A percentile compares a stretch with the other conserved stretches of the same genome.
Evolutionary conservation across 1,140 invertebrate genomes (phyloP).

Genomic region (Trichonephila clavipes): DNA sequence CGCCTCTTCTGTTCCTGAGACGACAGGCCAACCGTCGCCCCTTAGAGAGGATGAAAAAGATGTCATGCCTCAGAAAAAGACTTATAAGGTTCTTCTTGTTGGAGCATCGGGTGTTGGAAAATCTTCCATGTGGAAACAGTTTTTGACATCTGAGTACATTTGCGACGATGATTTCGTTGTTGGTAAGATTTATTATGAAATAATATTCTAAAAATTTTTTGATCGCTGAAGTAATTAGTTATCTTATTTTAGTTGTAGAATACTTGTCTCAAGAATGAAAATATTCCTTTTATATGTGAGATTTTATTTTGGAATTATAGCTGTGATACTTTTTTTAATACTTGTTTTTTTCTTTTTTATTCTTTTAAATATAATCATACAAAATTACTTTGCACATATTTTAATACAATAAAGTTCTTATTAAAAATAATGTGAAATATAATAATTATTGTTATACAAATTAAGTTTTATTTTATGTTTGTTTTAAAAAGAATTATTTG

Average conservation of each 20-base stretch:
- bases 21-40: constrained; percentile 72
- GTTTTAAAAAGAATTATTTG: background rate
- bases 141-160: constrained; percentile 96
- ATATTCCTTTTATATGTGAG: no score
- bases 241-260: no score
- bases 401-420: no score
- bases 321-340: no score
- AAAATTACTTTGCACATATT: no score
- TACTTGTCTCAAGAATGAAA: no score
- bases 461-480: background rate
- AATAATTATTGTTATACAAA: background rate
- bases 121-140: constrained; percentile 94
- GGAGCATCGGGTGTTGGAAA: constrained; percentile 94
- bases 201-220: no score
- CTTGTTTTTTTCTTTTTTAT: no score
- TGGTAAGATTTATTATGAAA: constrained; percentile 77
- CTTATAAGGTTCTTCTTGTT: constrained; percentile 89
- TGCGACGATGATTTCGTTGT: constrained; percentile 92
- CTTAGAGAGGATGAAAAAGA: constrained; percentile 78
- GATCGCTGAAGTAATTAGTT: no score
- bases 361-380: no score
- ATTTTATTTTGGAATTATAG: no score
- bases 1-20: background rate
- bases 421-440: no score
- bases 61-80: background rate